phyloP scores from a whole-genome alignment of 2,113 vertebrate genomes.

The Bufo gargarizans region DNA sequence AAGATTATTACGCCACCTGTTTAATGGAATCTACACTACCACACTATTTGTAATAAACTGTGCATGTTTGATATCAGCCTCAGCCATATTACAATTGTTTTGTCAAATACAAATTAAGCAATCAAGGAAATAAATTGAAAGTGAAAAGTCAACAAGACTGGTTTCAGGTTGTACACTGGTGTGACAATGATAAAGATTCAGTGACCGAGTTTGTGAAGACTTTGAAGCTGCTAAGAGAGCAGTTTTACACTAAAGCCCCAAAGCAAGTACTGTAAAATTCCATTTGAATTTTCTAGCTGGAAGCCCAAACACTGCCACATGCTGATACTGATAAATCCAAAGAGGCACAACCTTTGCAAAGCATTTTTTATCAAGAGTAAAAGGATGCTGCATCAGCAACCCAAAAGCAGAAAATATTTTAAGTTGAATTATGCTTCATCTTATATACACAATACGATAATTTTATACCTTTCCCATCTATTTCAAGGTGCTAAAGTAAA shows the following conservation, averaged over 20 bases:
- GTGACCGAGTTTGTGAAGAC: slow-evolving; percentile 58
- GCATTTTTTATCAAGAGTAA: slow-evolving; percentile 67
- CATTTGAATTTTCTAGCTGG: slow-evolving; percentile 66
- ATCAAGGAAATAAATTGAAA: slow-evolving; percentile 55
- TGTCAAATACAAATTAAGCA: slow-evolving; percentile 42
- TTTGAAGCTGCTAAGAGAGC: slow-evolving; percentile 66
- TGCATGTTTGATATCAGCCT: slow-evolving; percentile 28
- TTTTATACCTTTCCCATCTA: background rate
- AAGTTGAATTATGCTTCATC: slow-evolving; percentile 57
- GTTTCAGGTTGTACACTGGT: slow-evolving; percentile 48
- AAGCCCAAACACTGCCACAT: slow-evolving; percentile 67
- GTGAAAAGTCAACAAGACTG: slow-evolving; percentile 52
- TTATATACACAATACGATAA: slow-evolving; percentile 11
- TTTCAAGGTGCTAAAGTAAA: slow-evolving; percentile 3
- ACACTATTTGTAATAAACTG: background rate
- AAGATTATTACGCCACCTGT: background rate
- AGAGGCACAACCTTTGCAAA: slow-evolving; percentile 69
- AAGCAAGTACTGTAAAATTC: slow-evolving; percentile 69
- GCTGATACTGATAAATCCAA: slow-evolving; percentile 69
- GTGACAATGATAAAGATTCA: slow-evolving; percentile 61
- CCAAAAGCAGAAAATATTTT: slow-evolving; percentile 60
- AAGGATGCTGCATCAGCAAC: slow-evolving; percentile 67
- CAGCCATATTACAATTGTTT: slow-evolving; percentile 30
- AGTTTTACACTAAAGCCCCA: slow-evolving; percentile 63
- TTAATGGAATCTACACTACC: background rate